Conservation (phyloP, 2,888 invertebrate species). For the Euclidia mi region DNA sequence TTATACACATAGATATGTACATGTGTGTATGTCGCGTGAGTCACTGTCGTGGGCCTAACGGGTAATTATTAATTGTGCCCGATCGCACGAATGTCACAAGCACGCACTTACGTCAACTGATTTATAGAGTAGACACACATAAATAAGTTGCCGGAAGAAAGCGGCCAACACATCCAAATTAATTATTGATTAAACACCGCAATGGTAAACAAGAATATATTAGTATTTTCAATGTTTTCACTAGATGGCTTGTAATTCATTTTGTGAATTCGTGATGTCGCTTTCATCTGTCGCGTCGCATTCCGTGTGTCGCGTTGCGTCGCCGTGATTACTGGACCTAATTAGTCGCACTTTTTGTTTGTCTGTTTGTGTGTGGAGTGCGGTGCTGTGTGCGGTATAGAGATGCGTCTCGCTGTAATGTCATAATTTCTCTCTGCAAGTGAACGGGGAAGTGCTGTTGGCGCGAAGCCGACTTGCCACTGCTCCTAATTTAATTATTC, state of each 20-base stretch:
- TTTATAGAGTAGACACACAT: no score
- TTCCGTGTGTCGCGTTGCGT: background rate
- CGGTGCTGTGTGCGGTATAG: background rate
- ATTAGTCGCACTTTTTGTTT: conserved; percentile 17
- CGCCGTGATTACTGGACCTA: conserved; percentile 5
- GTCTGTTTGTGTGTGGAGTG: conserved; percentile 2
- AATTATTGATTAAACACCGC: conserved; percentile 11
- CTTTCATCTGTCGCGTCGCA: conserved; percentile 9
- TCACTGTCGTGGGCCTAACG: conserved; percentile 19
- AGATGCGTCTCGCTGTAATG: conserved; percentile 9
- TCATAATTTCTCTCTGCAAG: conserved; percentile 17
- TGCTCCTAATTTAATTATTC: conserved; percentile 7
- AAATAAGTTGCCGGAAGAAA: conserved; percentile 25
- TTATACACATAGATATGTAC: no score
- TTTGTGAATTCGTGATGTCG: background rate
- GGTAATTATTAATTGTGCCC: conserved; percentile 13
- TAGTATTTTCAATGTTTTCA: background rate
- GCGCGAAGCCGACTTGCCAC: conserved; percentile 3
- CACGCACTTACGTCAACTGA: conserved; percentile 23
- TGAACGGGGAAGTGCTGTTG: conserved; percentile 2
- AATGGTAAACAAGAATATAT: background rate
- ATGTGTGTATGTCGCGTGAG: conserved; percentile 11
- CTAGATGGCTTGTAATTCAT: background rate
- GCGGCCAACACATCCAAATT: conserved; percentile 7
- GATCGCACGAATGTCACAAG: conserved; percentile 17